Evolutionary conservation across 2,888 invertebrate species (phyloP), one percentile per base, ranked within the genome.

Genomic region (Ennomos quercinarius): DNA sequence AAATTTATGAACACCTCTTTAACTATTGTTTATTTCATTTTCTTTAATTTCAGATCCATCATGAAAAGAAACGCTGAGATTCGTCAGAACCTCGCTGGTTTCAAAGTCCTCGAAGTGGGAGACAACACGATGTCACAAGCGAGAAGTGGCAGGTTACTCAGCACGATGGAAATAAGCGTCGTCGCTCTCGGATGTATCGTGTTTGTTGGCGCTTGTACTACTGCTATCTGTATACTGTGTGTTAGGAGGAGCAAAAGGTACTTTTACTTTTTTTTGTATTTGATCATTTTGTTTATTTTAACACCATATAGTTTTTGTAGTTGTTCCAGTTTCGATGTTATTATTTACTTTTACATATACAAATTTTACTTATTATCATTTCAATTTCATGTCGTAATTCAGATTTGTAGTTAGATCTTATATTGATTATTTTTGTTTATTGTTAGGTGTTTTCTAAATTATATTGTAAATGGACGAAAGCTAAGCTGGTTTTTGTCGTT

Each of bases 141-240:
- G 63, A 70, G 90, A 4, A 84, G 83, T 34, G 80, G 80, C 61
- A 77, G 75, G 67, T 76, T 83, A 42, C 84, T 94, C 71, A 96
- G 95, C 27, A 95, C 96, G 0, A 93, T 97, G 73, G 97, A 98
- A 87, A 94, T 97, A 48, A 95, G 96, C 34, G 95, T 97, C 0
- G 95, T 98, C 10, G 95, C 96, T 0, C 91, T 98, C 8, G 96
- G 97, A 3, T 96, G 96, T 65, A 93, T 97, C 49, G 96, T 98
- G 52, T 96, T 97, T 78, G 86, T 97, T 43, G 97, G 97, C 0
- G 97, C 97, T 0, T 93, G 96, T 54, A 94, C 96, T 9, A 96
- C 97, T 0, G 96, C 97, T 10, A 90, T 97, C 9, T 96, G 97
- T 76, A 95, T 97, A 66, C 93, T 96, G 51, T 96, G 96, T 76